Percentiles rank a stretch among this genome's conserved stretches.
phyloP scores from a whole-genome alignment of 2,797 vertebrate genomes.

The Lepus oiostolus region DNA sequence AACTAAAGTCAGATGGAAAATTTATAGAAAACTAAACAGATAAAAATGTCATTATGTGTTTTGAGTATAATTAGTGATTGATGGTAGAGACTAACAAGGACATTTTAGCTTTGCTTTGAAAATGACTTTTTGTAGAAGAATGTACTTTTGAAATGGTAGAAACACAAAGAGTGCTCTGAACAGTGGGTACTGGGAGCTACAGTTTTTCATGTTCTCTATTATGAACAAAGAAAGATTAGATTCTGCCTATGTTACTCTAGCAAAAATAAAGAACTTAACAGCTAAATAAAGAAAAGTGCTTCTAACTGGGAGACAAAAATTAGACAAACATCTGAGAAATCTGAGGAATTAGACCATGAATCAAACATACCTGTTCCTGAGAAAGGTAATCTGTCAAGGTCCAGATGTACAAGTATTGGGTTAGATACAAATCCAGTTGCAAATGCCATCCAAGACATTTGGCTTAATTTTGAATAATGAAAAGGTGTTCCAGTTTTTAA shows the following conservation, averaged over 20 bases:
- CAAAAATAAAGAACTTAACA: slow-evolving; percentile 19
- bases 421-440: not conserved
- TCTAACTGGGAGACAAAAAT: not conserved
- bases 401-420: not conserved
- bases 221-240: not conserved
- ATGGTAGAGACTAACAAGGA: not conserved
- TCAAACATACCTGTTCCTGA: not conserved
- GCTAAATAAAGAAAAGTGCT: not conserved
- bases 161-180: not conserved
- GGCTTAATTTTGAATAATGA: slow-evolving; percentile 33
- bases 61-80: not conserved
- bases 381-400: not conserved
- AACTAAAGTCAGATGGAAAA: not conserved
- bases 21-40: not conserved
- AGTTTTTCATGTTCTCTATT: not conserved
- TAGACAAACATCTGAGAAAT: not conserved
- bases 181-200: not conserved
- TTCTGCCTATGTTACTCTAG: not conserved
- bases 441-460: not conserved
- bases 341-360: not conserved
- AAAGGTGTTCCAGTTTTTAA: not conserved
- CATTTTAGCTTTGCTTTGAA: not conserved
- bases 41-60: not conserved
- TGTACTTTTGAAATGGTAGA: not conserved
- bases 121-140: not conserved